Conservation (phyloP, 2,797 vertebrate genomes). For the Schizopygopsis malacanthus region DNA sequence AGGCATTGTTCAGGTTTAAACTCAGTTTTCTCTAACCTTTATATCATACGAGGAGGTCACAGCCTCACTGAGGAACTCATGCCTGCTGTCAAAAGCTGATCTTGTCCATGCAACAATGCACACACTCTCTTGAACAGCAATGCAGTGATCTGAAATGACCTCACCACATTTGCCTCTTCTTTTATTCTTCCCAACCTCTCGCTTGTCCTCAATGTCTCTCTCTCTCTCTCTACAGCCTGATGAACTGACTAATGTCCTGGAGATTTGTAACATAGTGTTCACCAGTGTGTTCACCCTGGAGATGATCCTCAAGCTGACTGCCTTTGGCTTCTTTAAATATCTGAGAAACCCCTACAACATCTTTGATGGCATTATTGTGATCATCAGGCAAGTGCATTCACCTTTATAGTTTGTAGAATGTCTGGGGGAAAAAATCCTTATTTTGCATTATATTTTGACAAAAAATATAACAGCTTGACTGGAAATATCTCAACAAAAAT, state of each 20-base stretch:
- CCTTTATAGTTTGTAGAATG: neutral
- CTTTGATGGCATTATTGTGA: constrained; percentile 84
- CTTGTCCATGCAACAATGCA: constrained; percentile 36
- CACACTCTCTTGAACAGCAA: constrained; percentile 3
- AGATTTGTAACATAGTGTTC: constrained; percentile 90
- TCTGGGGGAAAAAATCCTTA: neutral
- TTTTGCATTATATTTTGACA: neutral
- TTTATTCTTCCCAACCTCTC: neutral
- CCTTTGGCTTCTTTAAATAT: constrained; percentile 88
- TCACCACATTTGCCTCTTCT: constrained; percentile 31
- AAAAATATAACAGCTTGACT: neutral
- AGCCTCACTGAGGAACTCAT: constrained; percentile 8
- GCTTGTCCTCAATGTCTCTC: neutral
- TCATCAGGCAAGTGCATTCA: constrained; percentile 82
- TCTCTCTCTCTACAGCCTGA: constrained; percentile 77
- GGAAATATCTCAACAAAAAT: neutral
- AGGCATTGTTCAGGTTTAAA: constrained; percentile 24
- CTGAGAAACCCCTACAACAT: constrained; percentile 89
- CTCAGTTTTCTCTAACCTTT: constrained; percentile 25
- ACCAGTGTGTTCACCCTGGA: constrained; percentile 91
- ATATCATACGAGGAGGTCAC: constrained; percentile 16
- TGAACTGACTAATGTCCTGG: constrained; percentile 86
- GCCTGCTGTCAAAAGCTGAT: constrained; percentile 32
- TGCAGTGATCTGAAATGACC: constrained; percentile 36
- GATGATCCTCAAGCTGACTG: constrained; percentile 89